A percentile compares a stretch with the other conserved stretches of the same genome.
Evolutionary conservation across 2,888 invertebrate genomes (phyloP).

Genomic region (Chydorus sphaericus): DNA sequence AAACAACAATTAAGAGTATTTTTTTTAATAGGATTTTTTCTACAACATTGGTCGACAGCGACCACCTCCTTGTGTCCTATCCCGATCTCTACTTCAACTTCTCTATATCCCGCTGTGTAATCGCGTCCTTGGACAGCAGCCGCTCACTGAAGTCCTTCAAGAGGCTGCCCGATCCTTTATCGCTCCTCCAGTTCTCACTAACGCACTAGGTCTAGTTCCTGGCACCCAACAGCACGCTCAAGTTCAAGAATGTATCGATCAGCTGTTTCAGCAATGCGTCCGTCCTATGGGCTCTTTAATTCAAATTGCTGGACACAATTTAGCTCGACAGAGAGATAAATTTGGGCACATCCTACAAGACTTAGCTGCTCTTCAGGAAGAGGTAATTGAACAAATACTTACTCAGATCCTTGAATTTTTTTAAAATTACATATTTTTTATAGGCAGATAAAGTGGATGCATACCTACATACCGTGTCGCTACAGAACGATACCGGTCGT

Average conservation of each 20-base stretch:
- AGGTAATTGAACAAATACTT: conserved; percentile 39
- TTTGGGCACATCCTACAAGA: conserved; percentile 78
- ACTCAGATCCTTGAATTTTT: background rate
- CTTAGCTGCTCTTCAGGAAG: conserved; percentile 78
- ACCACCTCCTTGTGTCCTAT: conserved; percentile 63
- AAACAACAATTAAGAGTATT: background rate
- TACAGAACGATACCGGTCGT: conserved; percentile 50
- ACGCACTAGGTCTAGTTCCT: conserved; percentile 47
- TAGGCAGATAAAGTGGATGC: conserved; percentile 84
- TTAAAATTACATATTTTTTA: conserved; percentile 17
- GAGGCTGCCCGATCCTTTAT: conserved; percentile 79
- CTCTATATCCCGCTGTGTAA: conserved; percentile 46
- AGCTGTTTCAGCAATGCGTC: conserved; percentile 72
- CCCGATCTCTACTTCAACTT: conserved; percentile 74
- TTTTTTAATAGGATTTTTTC: conserved; percentile 57
- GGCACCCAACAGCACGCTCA: conserved; percentile 24
- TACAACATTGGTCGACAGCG: conserved; percentile 76
- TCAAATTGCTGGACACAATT: conserved; percentile 83
- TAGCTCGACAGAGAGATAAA: conserved; percentile 88
- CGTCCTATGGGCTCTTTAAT: conserved; percentile 72
- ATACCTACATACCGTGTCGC: conserved; percentile 50
- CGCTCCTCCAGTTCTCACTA: conserved; percentile 71
- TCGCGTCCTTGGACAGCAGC: conserved; percentile 42
- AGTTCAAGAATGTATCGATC: conserved; percentile 75
- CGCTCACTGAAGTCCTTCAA: conserved; percentile 61